phyloP scores from a whole-genome alignment of 2,888 invertebrate genomes.

The Rhopalosiphum nymphaeae region DNA sequence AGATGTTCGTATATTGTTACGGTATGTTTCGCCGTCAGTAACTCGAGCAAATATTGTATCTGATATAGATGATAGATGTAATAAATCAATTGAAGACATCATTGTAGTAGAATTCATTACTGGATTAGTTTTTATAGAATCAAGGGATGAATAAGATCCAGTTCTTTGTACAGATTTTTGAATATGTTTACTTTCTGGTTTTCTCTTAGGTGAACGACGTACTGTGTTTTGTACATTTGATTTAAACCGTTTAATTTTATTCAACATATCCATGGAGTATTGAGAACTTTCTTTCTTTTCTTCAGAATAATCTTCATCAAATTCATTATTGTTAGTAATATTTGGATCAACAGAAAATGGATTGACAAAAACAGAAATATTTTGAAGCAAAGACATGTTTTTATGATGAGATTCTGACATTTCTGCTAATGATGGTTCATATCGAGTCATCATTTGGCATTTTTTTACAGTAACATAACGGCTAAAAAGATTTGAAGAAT shows the following conservation, averaged over 20 bases:
- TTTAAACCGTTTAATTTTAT: constrained; percentile 62
- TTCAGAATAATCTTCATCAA: constrained; percentile 68
- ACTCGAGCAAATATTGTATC: constrained; percentile 68
- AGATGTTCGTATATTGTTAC: constrained; percentile 70
- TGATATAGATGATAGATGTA: constrained; percentile 63
- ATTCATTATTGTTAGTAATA: constrained; percentile 68
- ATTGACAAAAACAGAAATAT: constrained; percentile 78
- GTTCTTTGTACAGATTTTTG: constrained; percentile 63
- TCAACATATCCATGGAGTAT: constrained; percentile 58
- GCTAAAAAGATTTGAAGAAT: constrained; percentile 66
- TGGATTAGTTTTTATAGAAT: constrained; percentile 58
- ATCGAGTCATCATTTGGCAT: constrained; percentile 68
- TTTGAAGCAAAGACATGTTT: constrained; percentile 68
- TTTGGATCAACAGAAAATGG: constrained; percentile 71
- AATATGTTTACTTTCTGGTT: constrained; percentile 62
- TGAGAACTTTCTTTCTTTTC: constrained; percentile 57
- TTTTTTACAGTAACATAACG: constrained; percentile 67
- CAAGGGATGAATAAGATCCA: constrained; percentile 62
- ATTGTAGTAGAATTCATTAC: constrained; percentile 66
- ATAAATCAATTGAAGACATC: constrained; percentile 67
- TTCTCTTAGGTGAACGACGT: constrained; percentile 61
- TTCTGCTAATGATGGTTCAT: constrained; percentile 65
- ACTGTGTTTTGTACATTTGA: constrained; percentile 62
- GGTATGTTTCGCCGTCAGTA: constrained; percentile 68
- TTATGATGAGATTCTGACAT: constrained; percentile 66